A percentile compares a stretch with the other conserved stretches of the same genome.
Evolutionary conservation across 92 coral and sea anemone genomes (phyloP).

Genomic region (Zoanthus gigantus): DNA sequence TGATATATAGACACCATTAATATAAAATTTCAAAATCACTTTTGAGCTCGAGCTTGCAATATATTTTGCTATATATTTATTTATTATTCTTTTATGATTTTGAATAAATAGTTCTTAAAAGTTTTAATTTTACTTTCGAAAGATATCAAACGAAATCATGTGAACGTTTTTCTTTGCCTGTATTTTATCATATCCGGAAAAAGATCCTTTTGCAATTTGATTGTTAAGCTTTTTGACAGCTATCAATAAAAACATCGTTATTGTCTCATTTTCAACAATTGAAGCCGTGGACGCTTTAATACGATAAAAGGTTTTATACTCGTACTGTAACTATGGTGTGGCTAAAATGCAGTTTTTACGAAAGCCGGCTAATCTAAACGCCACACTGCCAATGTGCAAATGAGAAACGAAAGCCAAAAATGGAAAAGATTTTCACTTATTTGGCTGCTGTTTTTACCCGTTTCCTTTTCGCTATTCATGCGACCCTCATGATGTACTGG

Average conservation of each 20-base stretch:
- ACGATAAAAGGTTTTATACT: neutral
- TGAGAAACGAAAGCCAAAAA: constrained; percentile 24
- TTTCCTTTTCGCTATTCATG: constrained; percentile 83
- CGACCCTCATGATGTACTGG: constrained; percentile 87
- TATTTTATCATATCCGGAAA: constrained; percentile 23
- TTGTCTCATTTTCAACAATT: constrained; percentile 15
- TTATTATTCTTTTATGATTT: too few relatives aligned
- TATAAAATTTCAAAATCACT: too few relatives aligned
- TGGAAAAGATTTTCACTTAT: constrained; percentile 92
- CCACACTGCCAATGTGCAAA: constrained; percentile 14
- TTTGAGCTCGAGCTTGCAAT: too few relatives aligned
- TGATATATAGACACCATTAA: neutral
- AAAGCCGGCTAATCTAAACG: constrained; percentile 9
- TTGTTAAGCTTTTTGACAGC: constrained; percentile 35
- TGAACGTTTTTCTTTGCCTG: neutral
- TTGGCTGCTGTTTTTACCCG: constrained; percentile 90
- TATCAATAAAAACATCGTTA: constrained; percentile 21
- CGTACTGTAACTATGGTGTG: constrained; percentile 44
- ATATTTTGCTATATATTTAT: too few relatives aligned
- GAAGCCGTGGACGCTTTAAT: neutral
- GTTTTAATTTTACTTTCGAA: neutral
- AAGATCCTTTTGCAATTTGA: neutral
- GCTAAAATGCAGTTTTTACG: constrained; percentile 19
- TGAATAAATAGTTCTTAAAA: neutral
- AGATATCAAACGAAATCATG: neutral